These are phyloP conservation scores for Heterohyrax brucei DNA, from an alignment of 2,797 vertebrate genomes.

Conservation along the genomic window DNA sequence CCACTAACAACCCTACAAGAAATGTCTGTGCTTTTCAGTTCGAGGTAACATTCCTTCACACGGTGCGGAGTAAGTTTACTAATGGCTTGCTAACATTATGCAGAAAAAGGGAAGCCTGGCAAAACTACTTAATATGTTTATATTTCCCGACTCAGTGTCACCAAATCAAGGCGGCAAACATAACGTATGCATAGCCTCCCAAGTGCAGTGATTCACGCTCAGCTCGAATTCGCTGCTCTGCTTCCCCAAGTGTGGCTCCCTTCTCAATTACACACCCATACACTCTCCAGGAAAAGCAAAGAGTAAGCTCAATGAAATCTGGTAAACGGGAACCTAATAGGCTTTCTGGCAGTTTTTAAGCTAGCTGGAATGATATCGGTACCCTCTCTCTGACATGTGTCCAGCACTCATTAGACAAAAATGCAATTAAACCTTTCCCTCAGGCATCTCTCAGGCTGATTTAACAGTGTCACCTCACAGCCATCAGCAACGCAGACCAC, in stretches of 20 bases:
- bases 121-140: slow-evolving; percentile 56
- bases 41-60: slow-evolving; percentile 38
- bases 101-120: slow-evolving; percentile 48
- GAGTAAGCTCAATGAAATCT: slow-evolving; percentile 1
- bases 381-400: slow-evolving; percentile 61
- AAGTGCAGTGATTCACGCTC: slow-evolving; percentile 33
- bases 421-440: slow-evolving; percentile 75
- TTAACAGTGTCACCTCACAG: slow-evolving; percentile 8
- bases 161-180: slow-evolving; percentile 62
- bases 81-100: slow-evolving; percentile 45
- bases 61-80: neutral
- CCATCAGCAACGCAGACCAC: neutral
- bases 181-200: slow-evolving; percentile 66
- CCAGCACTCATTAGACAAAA: slow-evolving; percentile 57
- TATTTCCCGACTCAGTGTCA: slow-evolving; percentile 60
- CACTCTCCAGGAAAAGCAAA: slow-evolving; percentile 25
- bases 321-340: neutral
- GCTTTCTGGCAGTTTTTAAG: slow-evolving; percentile 43
- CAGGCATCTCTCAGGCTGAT: slow-evolving; percentile 14
- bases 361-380: neutral
- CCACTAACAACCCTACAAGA: slow-evolving; percentile 36
- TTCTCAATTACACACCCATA: slow-evolving; percentile 45
- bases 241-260: neutral
- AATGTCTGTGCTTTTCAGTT: slow-evolving; percentile 11
- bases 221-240: neutral